Conservation (phyloP, 2,113 vertebrate genomes). For the Ursus arctos region DNA sequence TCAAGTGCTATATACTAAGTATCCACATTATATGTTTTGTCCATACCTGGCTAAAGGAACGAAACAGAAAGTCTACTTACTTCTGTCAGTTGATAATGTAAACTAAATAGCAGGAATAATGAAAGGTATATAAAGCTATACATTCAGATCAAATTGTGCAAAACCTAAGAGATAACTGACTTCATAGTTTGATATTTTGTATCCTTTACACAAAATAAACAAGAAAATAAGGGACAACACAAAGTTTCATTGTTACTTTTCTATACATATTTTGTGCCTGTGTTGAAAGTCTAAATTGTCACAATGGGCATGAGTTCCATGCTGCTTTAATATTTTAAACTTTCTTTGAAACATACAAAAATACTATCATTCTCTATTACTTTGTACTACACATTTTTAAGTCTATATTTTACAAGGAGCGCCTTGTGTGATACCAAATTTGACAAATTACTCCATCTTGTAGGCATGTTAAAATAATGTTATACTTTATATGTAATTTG, state of each 20-base stretch:
- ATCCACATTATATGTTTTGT: neutral
- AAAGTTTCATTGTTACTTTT: neutral
- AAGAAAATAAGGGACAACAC: neutral
- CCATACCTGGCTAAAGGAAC: neutral
- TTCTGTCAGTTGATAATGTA: neutral
- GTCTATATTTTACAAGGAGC: neutral
- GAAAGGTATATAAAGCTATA: neutral
- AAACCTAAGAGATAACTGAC: neutral
- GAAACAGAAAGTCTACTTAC: neutral
- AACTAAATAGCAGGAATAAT: neutral
- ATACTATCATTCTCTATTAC: neutral
- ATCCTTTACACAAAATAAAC: conserved; percentile 20
- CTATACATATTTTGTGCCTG: neutral
- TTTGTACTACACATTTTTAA: conserved; percentile 24
- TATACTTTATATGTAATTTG: conserved; percentile 9
- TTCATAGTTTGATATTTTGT: neutral
- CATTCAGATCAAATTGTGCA: neutral
- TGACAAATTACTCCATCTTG: conserved; percentile 26
- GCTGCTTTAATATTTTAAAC: neutral
- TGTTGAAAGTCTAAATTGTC: conserved; percentile 6
- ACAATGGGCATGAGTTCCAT: neutral
- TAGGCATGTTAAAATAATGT: conserved; percentile 58
- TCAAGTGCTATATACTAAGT: neutral
- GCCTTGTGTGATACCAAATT: neutral
- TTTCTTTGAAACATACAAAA: conserved; percentile 23